phyloP scores from a whole-genome alignment of 2,113 vertebrate genomes.

The Acrocephalus kingi region DNA sequence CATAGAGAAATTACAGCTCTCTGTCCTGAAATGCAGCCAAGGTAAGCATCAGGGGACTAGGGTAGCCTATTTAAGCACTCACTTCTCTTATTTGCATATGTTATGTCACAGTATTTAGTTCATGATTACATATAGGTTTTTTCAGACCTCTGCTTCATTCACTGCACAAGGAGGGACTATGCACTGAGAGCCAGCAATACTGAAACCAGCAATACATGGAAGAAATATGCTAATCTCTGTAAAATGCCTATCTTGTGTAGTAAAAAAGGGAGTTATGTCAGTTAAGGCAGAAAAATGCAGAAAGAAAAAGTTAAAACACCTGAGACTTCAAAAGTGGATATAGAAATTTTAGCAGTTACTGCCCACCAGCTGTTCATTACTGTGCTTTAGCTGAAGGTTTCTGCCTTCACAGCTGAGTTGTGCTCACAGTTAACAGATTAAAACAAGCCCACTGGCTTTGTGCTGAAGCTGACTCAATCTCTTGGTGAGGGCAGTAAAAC shows the following conservation, averaged over 20 bases:
- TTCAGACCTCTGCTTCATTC: background rate
- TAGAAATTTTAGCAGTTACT: background rate
- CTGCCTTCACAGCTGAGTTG: background rate
- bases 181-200: background rate
- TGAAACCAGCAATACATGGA: background rate
- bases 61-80: background rate
- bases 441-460: background rate
- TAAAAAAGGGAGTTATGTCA: background rate
- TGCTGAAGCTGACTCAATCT: background rate
- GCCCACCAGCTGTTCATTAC: background rate
- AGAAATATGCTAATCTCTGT: background rate
- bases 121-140: background rate
- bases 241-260: background rate
- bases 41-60: background rate
- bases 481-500: background rate
- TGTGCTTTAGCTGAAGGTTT: background rate
- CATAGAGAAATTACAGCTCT: background rate
- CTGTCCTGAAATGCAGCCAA: background rate
- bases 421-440: background rate
- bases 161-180: background rate
- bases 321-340: background rate
- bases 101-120: background rate
- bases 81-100: background rate
- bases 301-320: background rate
- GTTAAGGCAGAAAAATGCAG: background rate